These are phyloP conservation scores for Drosophila pegasa DNA, from an alignment of 2,888 invertebrate species.

Conservation along the genomic window DNA sequence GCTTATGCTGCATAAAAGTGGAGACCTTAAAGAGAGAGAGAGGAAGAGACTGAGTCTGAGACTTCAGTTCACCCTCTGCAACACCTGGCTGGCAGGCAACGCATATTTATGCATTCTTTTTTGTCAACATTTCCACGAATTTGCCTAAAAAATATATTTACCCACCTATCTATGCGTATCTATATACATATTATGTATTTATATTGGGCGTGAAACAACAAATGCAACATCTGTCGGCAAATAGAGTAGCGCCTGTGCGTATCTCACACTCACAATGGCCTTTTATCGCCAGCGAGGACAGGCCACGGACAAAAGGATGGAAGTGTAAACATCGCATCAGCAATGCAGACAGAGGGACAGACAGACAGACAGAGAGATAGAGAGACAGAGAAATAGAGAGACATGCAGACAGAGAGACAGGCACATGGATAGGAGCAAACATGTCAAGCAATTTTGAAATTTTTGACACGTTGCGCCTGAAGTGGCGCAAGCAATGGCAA, in stretches of 20 bases:
- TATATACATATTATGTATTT: not conserved
- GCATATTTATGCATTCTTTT: not conserved
- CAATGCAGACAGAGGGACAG: constrained; percentile 37
- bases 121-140: constrained; percentile 55
- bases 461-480: constrained; percentile 73
- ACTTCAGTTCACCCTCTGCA: not conserved
- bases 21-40: not conserved
- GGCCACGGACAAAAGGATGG: constrained; percentile 65
- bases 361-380: constrained; percentile 26
- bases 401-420: constrained; percentile 5
- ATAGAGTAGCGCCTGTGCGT: constrained; percentile 50
- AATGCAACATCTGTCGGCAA: constrained; percentile 67
- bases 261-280: constrained; percentile 61
- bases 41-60: not conserved
- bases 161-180: too few species aligned
- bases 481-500: constrained; percentile 60
- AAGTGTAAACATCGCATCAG: constrained; percentile 66
- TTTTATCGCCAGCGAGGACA: constrained; percentile 59
- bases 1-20: constrained; percentile 50
- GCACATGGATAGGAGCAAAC: constrained; percentile 53
- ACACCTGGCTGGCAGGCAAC: constrained; percentile 34
- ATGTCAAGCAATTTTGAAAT: constrained; percentile 65
- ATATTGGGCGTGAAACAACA: constrained; percentile 22
- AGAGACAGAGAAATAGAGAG: constrained; percentile 7
- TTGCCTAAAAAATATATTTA: constrained; percentile 24